Base-by-base conservation (phyloP, 2,797 vertebrate genomes). In the Microctenopoma steveboyesi region DNA sequence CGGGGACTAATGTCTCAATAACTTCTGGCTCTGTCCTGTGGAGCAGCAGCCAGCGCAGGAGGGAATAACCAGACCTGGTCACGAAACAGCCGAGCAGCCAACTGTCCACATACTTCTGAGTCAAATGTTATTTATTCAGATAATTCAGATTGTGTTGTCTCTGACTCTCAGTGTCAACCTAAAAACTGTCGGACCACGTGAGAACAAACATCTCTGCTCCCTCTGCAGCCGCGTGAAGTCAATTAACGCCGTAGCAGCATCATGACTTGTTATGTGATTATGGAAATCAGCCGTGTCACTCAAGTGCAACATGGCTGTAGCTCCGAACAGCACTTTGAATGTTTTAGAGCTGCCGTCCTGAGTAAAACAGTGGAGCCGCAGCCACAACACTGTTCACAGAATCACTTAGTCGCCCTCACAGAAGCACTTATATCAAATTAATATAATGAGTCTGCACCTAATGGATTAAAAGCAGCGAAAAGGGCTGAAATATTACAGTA, bases 381-480 rank as follows among this genome's bases (percentile, higher is more conserved):
- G 27, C 5, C 39, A 3, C 3, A 35, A 22, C 4, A 15, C 49
- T 55, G 3, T 46, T 49, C n/a, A 4, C 14, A 30, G 22, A 22
- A 40, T 64, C 64, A 40, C 25, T 43, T 18, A 49, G 33, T 2
- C 0, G 54, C 18, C 1, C 42, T 64, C 56, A 43, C 25, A 33
- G 25, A 68, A 74, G 68, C 73, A 63, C 73, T 56, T 60, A 33
- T 1, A 64, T 3, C 14, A 72, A 40, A 74, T 72, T 33, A 74
- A 39, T 25, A 5, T 68, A 64, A 83, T 0, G 28, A 9, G 15
- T 56, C n/a, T 64, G 1, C 2, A 16, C 53, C 18, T 74, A 82
- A 84, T 84, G 81, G 79, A 64, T 49, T 8, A 61, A 66, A 73
- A 63, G 1, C 30, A 39, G 25, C 28, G n/a, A 25, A 37, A 16